Percentiles rank a stretch among this genome's conserved stretches.
phyloP scores from a whole-genome alignment of 2,888 invertebrate genomes.

The Microplitis manilae region DNA sequence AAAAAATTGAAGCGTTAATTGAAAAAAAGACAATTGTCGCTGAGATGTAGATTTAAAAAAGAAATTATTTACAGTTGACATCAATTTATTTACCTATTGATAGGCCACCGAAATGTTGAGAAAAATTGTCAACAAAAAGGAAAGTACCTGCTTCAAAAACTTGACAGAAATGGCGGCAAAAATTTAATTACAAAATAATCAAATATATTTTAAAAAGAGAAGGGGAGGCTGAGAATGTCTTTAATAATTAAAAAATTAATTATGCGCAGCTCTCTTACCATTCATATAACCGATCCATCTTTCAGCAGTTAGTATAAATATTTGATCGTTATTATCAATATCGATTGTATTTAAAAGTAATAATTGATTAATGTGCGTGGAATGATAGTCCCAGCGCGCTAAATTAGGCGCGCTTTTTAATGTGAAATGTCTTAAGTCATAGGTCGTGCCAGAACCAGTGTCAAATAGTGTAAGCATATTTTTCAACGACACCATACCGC shows the following conservation, averaged over 20 bases:
- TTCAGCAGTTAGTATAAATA: conserved; percentile 87
- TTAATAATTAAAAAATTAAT: conserved; percentile 74
- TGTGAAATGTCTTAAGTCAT: conserved; percentile 95
- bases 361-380: conserved; percentile 97
- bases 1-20: too few species aligned
- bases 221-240: not conserved
- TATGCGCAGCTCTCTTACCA: conserved; percentile 94
- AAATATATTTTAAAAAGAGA: not conserved
- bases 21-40: too few species aligned
- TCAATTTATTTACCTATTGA: too few species aligned
- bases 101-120: too few species aligned
- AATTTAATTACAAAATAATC: too few species aligned
- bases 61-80: too few species aligned
- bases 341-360: conserved; percentile 90
- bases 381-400: conserved; percentile 99
- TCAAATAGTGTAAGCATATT: conserved; percentile 92
- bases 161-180: too few species aligned
- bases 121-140: too few species aligned
- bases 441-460: conserved; percentile 95
- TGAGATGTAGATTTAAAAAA: too few species aligned
- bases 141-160: too few species aligned
- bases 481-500: conserved; percentile 90
- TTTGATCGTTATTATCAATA: conserved; percentile 76
- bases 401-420: conserved; percentile 92
- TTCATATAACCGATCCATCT: conserved; percentile 97